Evolutionary conservation across 53 echinoderm and acorn worm species (phyloP).

Genomic region (Pentamera pediparva): DNA sequence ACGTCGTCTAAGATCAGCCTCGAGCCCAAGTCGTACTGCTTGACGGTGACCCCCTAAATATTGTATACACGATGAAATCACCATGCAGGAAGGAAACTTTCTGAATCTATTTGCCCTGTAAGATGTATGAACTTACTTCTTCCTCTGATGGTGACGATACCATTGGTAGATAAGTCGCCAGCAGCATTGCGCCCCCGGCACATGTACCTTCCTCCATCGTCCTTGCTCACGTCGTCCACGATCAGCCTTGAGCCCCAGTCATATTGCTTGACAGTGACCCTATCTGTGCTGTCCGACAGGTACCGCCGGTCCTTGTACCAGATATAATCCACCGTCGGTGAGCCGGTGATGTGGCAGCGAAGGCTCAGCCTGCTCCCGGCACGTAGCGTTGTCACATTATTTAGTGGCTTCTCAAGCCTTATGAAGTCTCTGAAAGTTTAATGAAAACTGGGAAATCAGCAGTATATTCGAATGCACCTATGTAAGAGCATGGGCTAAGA

Average conservation of each 20-base stretch:
- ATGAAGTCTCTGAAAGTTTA: neutral
- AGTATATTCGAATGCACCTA: neutral
- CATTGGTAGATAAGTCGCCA: neutral
- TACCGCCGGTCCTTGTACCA: neutral
- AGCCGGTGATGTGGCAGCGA: neutral
- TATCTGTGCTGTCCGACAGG: neutral
- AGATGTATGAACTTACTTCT: neutral
- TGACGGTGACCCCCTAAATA: no score
- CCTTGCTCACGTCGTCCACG: neutral
- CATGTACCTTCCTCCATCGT: neutral
- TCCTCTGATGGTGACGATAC: neutral
- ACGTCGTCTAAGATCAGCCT: neutral
- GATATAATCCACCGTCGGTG: neutral
- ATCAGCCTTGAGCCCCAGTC: neutral
- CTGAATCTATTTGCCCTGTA: no score
- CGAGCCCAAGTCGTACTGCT: neutral
- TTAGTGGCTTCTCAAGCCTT: neutral
- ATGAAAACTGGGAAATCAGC: neutral
- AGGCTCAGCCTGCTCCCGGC: neutral
- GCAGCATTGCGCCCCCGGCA: neutral
- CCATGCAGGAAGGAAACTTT: no score
- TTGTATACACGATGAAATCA: no score
- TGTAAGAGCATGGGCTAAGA: neutral
- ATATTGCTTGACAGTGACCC: neutral
- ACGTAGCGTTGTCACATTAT: neutral